Percentiles rank a stretch among this genome's conserved stretches.
phyloP scores from a whole-genome alignment of 2,888 invertebrate species.

The Spicauda simplicius region DNA sequence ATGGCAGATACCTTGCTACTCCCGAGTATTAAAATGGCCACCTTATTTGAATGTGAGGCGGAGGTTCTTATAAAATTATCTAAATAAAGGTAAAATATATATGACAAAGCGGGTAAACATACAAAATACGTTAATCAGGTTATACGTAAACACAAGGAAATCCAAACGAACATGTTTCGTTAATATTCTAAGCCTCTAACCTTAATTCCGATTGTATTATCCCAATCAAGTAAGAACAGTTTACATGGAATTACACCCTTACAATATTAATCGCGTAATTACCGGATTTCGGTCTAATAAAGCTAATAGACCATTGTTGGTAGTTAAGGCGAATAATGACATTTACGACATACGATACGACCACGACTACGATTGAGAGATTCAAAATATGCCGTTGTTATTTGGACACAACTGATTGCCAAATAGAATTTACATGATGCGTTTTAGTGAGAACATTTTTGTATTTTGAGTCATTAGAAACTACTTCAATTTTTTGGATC shows the following conservation, averaged over 20 bases:
- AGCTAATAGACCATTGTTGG: constrained; percentile 31
- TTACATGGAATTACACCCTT: constrained; percentile 33
- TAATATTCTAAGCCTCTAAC: constrained; percentile 26
- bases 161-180: not conserved
- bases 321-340: constrained; percentile 18
- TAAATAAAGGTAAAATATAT: no score
- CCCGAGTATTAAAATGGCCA: no score
- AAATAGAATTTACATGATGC: no score
- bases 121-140: not conserved
- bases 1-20: no score
- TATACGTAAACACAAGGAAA: not conserved
- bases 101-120: no score
- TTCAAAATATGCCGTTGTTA: not conserved
- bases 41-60: no score
- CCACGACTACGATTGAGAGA: not conserved
- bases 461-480: no score
- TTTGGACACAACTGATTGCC: no score
- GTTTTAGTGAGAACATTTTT: no score
- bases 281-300: constrained; percentile 44
- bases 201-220: constrained; percentile 23
- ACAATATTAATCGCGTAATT: constrained; percentile 46
- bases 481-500: no score
- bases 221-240: constrained; percentile 27
- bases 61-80: no score
- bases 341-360: constrained; percentile 20